phyloP scores from a whole-genome alignment of 1,140 invertebrate genomes.

The Chlorops oryzae region DNA sequence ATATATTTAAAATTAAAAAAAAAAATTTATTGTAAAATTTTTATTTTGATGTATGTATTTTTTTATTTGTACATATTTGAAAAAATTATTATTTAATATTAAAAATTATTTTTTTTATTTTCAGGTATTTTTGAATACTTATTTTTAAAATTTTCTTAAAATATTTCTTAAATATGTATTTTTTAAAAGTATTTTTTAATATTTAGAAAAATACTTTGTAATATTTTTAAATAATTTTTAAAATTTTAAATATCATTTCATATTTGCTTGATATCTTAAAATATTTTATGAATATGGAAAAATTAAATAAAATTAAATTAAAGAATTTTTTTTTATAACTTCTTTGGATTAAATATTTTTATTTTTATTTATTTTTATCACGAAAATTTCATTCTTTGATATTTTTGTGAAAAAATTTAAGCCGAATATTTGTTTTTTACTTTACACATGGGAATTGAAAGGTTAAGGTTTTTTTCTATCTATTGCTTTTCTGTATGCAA shows the following conservation, averaged over 20 bases:
- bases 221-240: constrained; percentile 2
- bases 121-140: constrained; percentile 7
- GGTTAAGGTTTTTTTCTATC: too few species aligned
- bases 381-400: not conserved
- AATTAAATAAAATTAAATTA: not conserved
- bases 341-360: not conserved
- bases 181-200: not conserved
- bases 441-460: too few species aligned
- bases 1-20: constrained; percentile 3
- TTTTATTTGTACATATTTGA: not conserved
- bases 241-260: not conserved
- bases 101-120: constrained; percentile 11
- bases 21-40: not conserved
- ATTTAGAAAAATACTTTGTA: constrained; percentile 7
- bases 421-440: too few species aligned
- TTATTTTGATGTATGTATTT: not conserved
- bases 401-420: not conserved
- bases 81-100: constrained; percentile 6
- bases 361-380: not conserved
- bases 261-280: not conserved
- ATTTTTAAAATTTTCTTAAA: not conserved
- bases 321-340: not conserved
- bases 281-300: not conserved
- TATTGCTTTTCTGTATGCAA: too few species aligned
- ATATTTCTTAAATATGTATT: not conserved